Evolutionary conservation across 2,113 vertebrate species (phyloP).

Genomic region (Austrofundulus limnaeus): DNA sequence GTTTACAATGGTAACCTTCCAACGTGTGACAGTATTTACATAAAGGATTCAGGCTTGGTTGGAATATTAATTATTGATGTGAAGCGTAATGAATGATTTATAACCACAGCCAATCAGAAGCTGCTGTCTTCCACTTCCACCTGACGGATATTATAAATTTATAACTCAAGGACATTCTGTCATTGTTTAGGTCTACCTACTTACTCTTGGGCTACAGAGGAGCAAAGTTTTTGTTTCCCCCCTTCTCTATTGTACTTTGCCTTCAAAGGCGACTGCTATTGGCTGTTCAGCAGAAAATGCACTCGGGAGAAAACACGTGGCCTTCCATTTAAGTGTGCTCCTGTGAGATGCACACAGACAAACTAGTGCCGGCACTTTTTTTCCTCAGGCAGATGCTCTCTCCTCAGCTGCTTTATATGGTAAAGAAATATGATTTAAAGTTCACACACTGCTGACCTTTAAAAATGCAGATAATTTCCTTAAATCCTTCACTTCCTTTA

Average conservation of each 20-base stretch:
- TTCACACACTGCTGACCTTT: conserved; percentile 29
- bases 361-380: conserved; percentile 22
- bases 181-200: conserved; percentile 75
- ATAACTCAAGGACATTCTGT: conserved; percentile 83
- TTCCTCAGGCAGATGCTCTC: conserved; percentile 26
- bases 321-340: conserved; percentile 44
- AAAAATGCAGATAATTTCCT: background rate
- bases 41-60: conserved; percentile 79
- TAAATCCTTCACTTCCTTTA: background rate
- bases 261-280: conserved; percentile 70
- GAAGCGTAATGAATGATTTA: conserved; percentile 83
- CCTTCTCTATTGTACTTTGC: conserved; percentile 50
- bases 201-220: conserved; percentile 56
- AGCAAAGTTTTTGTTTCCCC: conserved; percentile 59
- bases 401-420: conserved; percentile 11
- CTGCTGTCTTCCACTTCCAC: conserved; percentile 73
- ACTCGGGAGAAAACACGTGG: conserved; percentile 49
- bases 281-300: conserved; percentile 64
- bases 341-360: conserved; percentile 32
- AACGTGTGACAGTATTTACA: conserved; percentile 81
- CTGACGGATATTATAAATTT: conserved; percentile 82
- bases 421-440: conserved; percentile 16
- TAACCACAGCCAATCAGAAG: conserved; percentile 82
- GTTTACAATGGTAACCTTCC: conserved; percentile 79
- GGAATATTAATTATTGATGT: conserved; percentile 84